Evolutionary conservation across 2,888 invertebrate species (phyloP).

Genomic region (Hydrotaea diabolus): DNA sequence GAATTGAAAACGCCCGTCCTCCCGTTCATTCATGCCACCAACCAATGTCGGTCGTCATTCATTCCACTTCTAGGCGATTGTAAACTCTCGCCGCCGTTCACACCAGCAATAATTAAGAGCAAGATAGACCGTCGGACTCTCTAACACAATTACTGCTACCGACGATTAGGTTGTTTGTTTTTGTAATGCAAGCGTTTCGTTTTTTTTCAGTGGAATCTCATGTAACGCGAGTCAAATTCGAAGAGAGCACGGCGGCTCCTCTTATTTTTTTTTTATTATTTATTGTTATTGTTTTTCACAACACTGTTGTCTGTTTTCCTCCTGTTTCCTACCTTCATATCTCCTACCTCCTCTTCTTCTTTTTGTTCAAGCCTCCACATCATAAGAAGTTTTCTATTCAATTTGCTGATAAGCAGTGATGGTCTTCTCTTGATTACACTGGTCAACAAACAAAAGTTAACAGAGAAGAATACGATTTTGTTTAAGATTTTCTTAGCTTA

Average conservation of each 20-base stretch:
- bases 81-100: not conserved
- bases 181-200: no score
- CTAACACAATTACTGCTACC: no score
- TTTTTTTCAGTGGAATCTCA: no score
- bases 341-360: not conserved
- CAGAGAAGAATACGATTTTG: no score
- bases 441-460: not conserved
- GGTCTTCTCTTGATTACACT: not conserved
- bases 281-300: no score
- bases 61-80: not conserved
- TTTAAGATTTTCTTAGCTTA: no score
- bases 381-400: not conserved
- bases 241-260: no score
- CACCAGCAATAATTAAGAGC: not conserved
- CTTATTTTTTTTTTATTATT: no score
- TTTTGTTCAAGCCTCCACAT: not conserved
- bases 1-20: slow-evolving; percentile 22
- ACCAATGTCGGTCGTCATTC: not conserved
- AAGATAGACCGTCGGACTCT: no score
- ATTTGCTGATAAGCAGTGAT: slow-evolving; percentile 4
- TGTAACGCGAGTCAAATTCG: no score
- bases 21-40: slow-evolving; percentile 21
- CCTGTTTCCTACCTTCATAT: not conserved
- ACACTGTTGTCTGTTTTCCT: not conserved
- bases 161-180: no score